These are phyloP conservation scores for Oncorhynchus clarkii DNA, from an alignment of 2,113 vertebrate species.

Conservation along the genomic window DNA sequence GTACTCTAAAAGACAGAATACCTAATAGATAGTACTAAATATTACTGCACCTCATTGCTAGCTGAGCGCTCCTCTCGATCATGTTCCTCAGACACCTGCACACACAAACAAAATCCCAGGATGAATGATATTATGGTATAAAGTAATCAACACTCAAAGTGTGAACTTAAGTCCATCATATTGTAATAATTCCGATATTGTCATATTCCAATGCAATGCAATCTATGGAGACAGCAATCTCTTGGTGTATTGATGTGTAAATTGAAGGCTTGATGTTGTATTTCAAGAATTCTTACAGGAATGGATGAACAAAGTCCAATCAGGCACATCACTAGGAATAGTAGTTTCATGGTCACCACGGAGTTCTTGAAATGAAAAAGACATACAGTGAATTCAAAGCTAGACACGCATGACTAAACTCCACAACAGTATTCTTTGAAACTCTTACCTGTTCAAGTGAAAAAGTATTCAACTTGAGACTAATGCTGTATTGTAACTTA, in stretches of 20 bases:
- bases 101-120: neutral
- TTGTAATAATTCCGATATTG: neutral
- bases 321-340: constrained; percentile 28
- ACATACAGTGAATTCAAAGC: too few relatives aligned
- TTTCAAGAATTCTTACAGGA: constrained; percentile 25
- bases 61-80: constrained; percentile 27
- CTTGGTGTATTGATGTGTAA: neutral
- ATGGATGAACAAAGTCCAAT: constrained; percentile 19
- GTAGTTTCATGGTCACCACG: neutral
- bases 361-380: too few relatives aligned
- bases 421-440: too few relatives aligned
- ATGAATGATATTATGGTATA: neutral
- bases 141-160: neutral
- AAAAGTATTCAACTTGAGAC: too few relatives aligned
- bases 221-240: neutral
- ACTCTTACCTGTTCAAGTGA: constrained; percentile 13
- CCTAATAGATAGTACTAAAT: neutral
- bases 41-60: constrained; percentile 30
- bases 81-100: neutral
- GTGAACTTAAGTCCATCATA: neutral
- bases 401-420: too few relatives aligned
- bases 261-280: too few relatives aligned
- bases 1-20: neutral
- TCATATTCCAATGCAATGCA: neutral
- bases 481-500: too few relatives aligned